Base-by-base conservation (phyloP, 2,797 vertebrate genomes). In the Labroides dimidiatus region DNA sequence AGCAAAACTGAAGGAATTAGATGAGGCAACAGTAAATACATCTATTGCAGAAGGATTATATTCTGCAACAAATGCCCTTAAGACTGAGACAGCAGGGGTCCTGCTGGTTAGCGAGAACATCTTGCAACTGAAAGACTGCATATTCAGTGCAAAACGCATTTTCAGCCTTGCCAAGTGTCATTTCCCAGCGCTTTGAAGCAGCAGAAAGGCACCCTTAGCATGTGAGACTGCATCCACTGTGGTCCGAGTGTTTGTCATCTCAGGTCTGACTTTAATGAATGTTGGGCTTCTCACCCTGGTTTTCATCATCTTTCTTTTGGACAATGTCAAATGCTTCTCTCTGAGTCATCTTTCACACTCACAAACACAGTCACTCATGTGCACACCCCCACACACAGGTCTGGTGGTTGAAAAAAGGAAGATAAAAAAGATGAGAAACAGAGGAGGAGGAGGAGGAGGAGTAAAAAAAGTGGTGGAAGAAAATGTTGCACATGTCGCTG, bases 221-320 rank as follows among this genome's bases (percentile, higher is more conserved):
- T 68, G 80, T 80, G 84, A 63, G 81, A 63, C 77, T 69, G 58
- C 75, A 64, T 54, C 76, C 24, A 10, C 77, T 77, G 76, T 68
- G 69, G 72, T 73, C 64, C 48, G 74, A 80, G 48, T 64, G 65
- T 71, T 77, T 79, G 77, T 77, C 77, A 79, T 83, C 68, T 72
- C 69, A 64, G 75, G 63, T 75, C 75, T 68, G 72, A 85, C 69
- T 88, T 82, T 72, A 90, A 87, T 77, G 72, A 87, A 89, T 87
- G 81, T 55, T 62, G 67, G 75, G 67, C 58, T 76, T 80, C 80
- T 85, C 79, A 67, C 52, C 57, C 72, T 66, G 72, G 65, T 79
- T 91, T 91, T 84, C 68, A 81, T 89, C 80, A 84, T 84, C 69
- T 51, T 77, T 90, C 72, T 84, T 77, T 71, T 73, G 72, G 82